Base-by-base conservation (phyloP, 2,113 vertebrate species). In the Cairina moschata region DNA sequence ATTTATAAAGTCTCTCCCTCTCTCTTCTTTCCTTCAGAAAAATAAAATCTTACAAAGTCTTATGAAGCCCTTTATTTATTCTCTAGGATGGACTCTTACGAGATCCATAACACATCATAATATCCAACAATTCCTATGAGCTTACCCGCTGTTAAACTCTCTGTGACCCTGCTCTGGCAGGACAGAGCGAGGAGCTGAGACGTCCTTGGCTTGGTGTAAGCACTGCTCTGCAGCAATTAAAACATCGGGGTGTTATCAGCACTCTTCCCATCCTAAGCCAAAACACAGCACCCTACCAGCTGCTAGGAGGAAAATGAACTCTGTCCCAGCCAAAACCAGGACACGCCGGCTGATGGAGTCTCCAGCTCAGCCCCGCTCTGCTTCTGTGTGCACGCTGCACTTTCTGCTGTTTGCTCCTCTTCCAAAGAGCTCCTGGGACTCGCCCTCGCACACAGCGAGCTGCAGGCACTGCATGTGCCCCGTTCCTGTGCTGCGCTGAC, bases 381-480 rank as follows among this genome's bases (percentile, higher is more conserved):
- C n/a, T 83, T 38, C 40, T 17, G 29, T 46, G 58, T n/a, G 29
- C 62, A 29, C 40, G 0, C 9, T 38, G 78, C 3, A 0, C 56
- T 63, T 78, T 36, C 54, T 40, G 4, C 56, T 21, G 0, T 7
- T 59, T 58, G 77, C 32, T 14, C 67, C 40, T n/a, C 68, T 75
- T 52, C 85, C 75, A 22, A 29, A 15, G 66, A 34, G 2, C 13
- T 20, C 59, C 13, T 2, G 6, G 29, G 44, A 5, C 55, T 25
- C 3, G 36, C 54, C 6, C 32, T 6, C 12, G 73, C 65, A 2
- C 55, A 8, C 0, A 2, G 36, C 20, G 26, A 5, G 73, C 54
- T 9, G 5, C 0, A 22, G 65, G 21, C 50, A 32, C 23, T 8
- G 4, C 6, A 0, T 0, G 2, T 25, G 38, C 23, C 34, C 46